Conservation (phyloP, 2,113 vertebrate species). For the Myiopsitta monachus region DNA sequence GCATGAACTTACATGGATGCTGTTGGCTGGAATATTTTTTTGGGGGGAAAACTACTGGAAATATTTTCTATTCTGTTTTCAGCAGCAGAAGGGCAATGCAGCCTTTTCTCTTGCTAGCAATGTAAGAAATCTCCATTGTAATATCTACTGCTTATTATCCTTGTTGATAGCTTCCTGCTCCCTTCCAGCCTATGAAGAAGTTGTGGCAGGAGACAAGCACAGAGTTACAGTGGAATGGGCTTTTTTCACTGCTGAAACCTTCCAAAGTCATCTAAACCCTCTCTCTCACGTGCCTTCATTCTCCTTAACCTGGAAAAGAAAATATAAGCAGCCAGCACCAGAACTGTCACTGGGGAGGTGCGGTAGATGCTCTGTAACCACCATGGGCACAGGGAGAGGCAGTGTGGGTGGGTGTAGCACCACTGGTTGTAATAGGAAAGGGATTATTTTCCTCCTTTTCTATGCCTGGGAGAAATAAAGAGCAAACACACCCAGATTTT, state of each 20-base stretch:
- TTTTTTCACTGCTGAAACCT: background rate
- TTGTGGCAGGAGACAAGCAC: background rate
- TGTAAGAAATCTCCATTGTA: background rate
- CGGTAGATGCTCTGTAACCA: rapidly evolving
- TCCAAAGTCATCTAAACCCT: background rate
- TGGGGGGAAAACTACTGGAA: background rate
- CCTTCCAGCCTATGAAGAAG: background rate
- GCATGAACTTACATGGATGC: background rate
- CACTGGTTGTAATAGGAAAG: background rate
- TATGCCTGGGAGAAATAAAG: background rate
- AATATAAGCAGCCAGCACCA: background rate
- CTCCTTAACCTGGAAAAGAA: background rate
- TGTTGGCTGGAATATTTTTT: background rate
- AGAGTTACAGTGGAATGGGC: background rate
- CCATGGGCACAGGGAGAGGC: background rate
- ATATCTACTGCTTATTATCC: background rate
- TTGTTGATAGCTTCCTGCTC: background rate
- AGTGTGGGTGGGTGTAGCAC: background rate
- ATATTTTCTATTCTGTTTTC: background rate
- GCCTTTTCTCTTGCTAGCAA: background rate
- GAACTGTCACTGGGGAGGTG: background rate
- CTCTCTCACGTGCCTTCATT: background rate
- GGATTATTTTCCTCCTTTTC: background rate
- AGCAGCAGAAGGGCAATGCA: background rate
- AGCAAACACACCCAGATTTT: background rate